phyloP scores from a whole-genome alignment of 2,888 invertebrate species.

The Syrphus vitripennis region DNA sequence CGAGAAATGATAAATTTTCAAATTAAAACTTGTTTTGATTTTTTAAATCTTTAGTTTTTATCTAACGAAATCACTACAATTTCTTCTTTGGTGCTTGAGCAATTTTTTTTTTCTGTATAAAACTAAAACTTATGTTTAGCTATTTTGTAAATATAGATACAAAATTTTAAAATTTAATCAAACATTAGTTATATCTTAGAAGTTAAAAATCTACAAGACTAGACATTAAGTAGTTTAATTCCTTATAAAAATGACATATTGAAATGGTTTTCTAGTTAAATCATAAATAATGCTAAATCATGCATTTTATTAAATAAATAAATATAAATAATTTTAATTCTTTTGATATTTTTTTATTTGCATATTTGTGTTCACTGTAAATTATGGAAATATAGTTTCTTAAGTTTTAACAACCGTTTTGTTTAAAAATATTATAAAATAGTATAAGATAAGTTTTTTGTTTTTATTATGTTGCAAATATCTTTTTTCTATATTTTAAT shows the following conservation, averaged over 20 bases:
- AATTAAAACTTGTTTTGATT: neutral
- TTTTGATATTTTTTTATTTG: neutral
- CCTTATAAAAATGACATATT: constrained; percentile 6
- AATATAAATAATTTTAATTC: constrained; percentile 25
- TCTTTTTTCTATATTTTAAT: neutral
- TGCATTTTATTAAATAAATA: neutral
- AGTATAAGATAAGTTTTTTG: neutral
- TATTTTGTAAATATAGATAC: neutral
- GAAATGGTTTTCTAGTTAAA: constrained; percentile 33
- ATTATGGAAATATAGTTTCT: constrained; percentile 41
- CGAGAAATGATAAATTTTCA: neutral
- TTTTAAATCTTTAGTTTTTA: neutral
- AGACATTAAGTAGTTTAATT: constrained; percentile 17
- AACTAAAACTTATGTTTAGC: neutral
- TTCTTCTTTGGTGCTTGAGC: neutral
- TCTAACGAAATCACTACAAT: neutral
- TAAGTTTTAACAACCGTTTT: constrained; percentile 71
- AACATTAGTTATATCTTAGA: constrained; percentile 10
- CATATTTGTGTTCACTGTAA: constrained; percentile 14
- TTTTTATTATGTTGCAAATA: neutral
- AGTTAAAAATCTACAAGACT: constrained; percentile 48
- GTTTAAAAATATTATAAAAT: neutral
- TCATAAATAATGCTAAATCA: neutral
- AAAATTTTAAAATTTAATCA: neutral
- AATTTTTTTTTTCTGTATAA: neutral